A percentile compares a stretch with the other conserved stretches of the same genome.
Conservation (phyloP, 1,140 invertebrate genomes). For the Danaus melanippus region DNA sequence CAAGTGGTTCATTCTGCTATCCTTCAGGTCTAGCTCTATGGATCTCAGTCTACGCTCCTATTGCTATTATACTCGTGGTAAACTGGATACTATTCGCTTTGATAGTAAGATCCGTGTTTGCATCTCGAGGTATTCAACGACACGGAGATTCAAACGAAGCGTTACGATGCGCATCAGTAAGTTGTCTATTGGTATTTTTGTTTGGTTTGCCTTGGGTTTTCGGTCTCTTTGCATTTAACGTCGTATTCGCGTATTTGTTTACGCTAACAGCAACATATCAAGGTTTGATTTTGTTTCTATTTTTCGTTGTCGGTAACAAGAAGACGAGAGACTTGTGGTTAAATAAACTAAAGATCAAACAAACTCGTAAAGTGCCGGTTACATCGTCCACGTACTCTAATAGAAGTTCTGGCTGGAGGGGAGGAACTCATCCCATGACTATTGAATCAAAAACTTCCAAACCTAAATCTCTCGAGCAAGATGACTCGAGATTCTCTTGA, state of each 20-base stretch:
- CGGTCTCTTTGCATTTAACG: conserved; percentile 54
- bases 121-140: conserved; percentile 56
- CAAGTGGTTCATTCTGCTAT: conserved; percentile 59
- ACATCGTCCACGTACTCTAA: conserved; percentile 64
- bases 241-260: conserved; percentile 68
- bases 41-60: conserved; percentile 63
- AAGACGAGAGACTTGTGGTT: conserved; percentile 70
- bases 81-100: conserved; percentile 67
- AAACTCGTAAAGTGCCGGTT: conserved; percentile 59
- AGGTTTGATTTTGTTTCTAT: conserved; percentile 70
- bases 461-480: conserved; percentile 45
- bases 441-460: conserved; percentile 44
- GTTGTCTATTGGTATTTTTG: conserved; percentile 67
- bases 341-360: conserved; percentile 61
- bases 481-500: conserved; percentile 58
- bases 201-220: conserved; percentile 72
- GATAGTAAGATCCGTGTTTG: conserved; percentile 69
- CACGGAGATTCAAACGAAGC: conserved; percentile 64
- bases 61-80: conserved; percentile 54
- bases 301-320: conserved; percentile 71
- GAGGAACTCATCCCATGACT: conserved; percentile 18
- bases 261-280: conserved; percentile 68
- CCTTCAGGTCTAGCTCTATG: conserved; percentile 60
- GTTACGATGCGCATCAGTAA: conserved; percentile 59
- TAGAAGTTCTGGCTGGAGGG: conserved; percentile 39